Conservation (phyloP, 2,888 invertebrate genomes). For the Tiliacea citrago region DNA sequence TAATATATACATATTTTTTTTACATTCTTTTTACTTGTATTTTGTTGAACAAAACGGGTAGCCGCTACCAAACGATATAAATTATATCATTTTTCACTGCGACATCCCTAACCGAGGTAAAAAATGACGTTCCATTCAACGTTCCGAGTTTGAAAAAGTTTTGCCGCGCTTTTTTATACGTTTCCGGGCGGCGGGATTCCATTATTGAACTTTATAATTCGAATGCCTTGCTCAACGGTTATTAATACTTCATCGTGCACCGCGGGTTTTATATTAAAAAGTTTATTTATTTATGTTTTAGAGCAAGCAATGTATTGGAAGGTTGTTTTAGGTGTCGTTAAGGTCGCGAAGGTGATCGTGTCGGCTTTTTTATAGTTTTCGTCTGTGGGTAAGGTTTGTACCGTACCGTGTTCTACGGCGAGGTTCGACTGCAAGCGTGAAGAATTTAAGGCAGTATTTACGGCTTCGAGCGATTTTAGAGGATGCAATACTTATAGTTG, state of each 20-base stretch:
- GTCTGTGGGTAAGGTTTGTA: constrained; percentile 71
- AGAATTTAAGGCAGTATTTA: background rate
- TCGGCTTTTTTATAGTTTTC: constrained; percentile 79
- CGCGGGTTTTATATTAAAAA: constrained; percentile 28
- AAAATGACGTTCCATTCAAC: constrained; percentile 89
- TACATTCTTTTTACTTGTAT: constrained; percentile 87
- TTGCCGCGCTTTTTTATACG: constrained; percentile 89
- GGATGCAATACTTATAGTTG: background rate
- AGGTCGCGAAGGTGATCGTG: constrained; percentile 64
- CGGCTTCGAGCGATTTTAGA: background rate
- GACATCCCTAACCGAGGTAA: constrained; percentile 90
- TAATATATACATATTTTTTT: constrained; percentile 78
- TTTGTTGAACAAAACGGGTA: constrained; percentile 90
- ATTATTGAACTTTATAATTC: constrained; percentile 74
- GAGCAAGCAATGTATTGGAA: constrained; percentile 47
- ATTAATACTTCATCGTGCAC: constrained; percentile 49
- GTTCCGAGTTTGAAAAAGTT: constrained; percentile 88
- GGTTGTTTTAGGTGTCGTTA: constrained; percentile 43
- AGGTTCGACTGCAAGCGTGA: constrained; percentile 43
- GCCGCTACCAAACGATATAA: constrained; percentile 89
- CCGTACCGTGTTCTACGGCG: constrained; percentile 50
- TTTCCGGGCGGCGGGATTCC: constrained; percentile 89
- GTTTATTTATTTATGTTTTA: background rate
- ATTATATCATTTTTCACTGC: constrained; percentile 91
- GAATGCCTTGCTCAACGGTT: constrained; percentile 64